Evolutionary conservation across 2,113 vertebrate species (phyloP).

Genomic region (Hemiprocne comata): DNA sequence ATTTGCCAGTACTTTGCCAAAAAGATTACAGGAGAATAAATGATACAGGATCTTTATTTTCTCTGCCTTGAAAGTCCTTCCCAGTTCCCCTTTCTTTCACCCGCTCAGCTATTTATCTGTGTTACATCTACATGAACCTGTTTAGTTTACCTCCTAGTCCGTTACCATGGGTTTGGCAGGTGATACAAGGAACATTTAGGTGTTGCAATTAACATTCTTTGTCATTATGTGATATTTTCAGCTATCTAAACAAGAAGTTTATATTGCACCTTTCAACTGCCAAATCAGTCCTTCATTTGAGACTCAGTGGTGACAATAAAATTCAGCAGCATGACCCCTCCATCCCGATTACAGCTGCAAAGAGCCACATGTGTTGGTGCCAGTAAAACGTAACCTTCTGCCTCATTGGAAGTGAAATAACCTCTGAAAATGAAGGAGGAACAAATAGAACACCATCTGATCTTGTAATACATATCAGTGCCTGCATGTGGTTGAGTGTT

Average conservation of each 20-base stretch:
- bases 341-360: neutral
- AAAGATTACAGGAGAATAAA: neutral
- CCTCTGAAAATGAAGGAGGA: neutral
- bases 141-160: neutral
- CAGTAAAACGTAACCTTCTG: neutral
- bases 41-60: neutral
- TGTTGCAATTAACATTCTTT: neutral
- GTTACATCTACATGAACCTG: neutral
- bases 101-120: neutral
- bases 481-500: neutral
- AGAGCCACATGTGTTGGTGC: neutral
- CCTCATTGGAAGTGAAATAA: neutral
- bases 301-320: neutral
- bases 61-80: neutral
- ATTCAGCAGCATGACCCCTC: neutral
- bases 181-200: neutral
- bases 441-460: neutral
- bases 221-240: neutral
- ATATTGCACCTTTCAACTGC: neutral
- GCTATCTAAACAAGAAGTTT: neutral
- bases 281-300: neutral
- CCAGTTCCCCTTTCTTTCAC: neutral
- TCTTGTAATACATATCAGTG: neutral
- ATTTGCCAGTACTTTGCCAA: neutral
- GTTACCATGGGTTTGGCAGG: neutral